These are phyloP conservation scores for Drosophila bipectinata DNA, from an alignment of 1,140 invertebrate species.

Conservation along the genomic window DNA sequence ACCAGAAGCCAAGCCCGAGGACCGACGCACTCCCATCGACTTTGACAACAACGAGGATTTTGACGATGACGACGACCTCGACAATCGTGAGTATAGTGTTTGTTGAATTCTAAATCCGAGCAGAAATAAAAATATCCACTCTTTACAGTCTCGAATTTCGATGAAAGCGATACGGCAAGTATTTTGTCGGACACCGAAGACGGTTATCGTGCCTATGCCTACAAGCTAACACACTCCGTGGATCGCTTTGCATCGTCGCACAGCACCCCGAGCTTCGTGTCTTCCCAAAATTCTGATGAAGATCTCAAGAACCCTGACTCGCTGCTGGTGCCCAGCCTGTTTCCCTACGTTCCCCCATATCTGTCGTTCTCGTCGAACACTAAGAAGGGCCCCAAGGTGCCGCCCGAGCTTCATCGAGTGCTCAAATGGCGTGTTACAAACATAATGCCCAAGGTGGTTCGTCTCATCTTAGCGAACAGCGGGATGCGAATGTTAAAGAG, in stretches of 20 bases:
- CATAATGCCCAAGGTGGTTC: conserved; percentile 95
- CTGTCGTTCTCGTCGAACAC: conserved; percentile 93
- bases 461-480: conserved; percentile 91
- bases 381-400: conserved; percentile 87
- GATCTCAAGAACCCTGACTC: conserved; percentile 66
- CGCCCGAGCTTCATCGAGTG: conserved; percentile 88
- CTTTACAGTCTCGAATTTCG: conserved; percentile 71
- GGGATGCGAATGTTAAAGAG: conserved; percentile 93
- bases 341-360: conserved; percentile 95
- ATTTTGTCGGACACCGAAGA: conserved; percentile 71
- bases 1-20: conserved; percentile 24
- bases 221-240: conserved; percentile 65
- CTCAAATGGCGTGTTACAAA: conserved; percentile 96
- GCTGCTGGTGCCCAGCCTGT: conserved; percentile 89
- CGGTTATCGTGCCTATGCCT: conserved; percentile 73
- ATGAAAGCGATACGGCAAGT: conserved; percentile 68
- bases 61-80: conserved; percentile 73
- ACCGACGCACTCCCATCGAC: conserved; percentile 20
- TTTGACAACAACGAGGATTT: conserved; percentile 59
- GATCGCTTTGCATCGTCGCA: conserved; percentile 56
- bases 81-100: conserved; percentile 54
- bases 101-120: background rate
- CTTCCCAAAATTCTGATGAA: conserved; percentile 60
- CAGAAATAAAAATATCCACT: background rate
- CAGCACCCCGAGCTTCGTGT: conserved; percentile 34